Evolutionary conservation across 2,888 invertebrate genomes (phyloP).

Genomic region (Drosophila neotestacea): DNA sequence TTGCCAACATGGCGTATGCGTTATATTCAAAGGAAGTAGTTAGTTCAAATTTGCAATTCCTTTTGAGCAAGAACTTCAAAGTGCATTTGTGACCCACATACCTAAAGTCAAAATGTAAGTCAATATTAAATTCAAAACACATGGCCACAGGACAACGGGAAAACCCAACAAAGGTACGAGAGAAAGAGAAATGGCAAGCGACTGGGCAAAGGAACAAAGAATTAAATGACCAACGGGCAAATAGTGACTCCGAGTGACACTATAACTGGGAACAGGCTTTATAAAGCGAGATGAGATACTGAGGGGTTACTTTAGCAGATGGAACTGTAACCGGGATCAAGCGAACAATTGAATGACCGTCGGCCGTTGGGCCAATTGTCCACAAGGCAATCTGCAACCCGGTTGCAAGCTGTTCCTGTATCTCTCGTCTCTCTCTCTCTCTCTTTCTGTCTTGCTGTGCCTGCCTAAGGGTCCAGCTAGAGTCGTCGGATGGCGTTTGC

Average conservation of each 20-base stretch:
- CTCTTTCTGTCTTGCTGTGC: background rate
- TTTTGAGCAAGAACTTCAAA: slow-evolving; percentile 16
- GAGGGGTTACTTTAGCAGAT: slow-evolving; percentile 16
- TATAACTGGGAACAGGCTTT: slow-evolving; percentile 15
- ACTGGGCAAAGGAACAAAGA: background rate
- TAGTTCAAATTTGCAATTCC: slow-evolving; percentile 20
- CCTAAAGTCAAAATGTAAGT: slow-evolving; percentile 29
- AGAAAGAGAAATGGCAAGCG: background rate
- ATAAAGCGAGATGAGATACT: slow-evolving; percentile 5
- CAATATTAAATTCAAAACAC: slow-evolving; percentile 37
- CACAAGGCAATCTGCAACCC: slow-evolving; percentile 33
- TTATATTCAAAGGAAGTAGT: slow-evolving; percentile 22
- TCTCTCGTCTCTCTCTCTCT: slow-evolving; percentile 1
- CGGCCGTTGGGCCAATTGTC: slow-evolving; percentile 22
- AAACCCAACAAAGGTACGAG: background rate
- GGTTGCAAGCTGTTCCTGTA: slow-evolving; percentile 15
- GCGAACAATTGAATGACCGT: slow-evolving; percentile 58
- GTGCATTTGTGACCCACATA: slow-evolving; percentile 34
- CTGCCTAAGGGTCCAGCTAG: slow-evolving; percentile 12
- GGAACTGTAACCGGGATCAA: slow-evolving; percentile 41
- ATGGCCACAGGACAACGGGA: slow-evolving; percentile 26
- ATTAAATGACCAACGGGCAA: slow-evolving; percentile 33
- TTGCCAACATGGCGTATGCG: slow-evolving; percentile 27
- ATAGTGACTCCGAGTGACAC: slow-evolving; percentile 10
- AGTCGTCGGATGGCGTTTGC: slow-evolving; percentile 27